Base-by-base conservation (phyloP, 1,140 invertebrate species). In the Harlomillsia oculata region DNA sequence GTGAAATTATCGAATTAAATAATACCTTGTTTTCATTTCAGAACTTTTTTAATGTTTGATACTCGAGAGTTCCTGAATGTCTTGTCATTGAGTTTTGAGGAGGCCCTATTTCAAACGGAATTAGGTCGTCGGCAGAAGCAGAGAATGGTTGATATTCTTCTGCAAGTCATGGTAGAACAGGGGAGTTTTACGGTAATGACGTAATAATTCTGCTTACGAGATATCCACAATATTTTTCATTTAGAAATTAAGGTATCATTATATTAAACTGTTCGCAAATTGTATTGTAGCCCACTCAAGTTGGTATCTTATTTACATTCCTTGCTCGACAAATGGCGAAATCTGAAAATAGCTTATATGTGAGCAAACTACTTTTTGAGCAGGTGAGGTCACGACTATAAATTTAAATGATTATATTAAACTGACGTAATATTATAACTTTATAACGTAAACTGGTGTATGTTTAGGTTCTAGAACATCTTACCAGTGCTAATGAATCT, bases 51-150 rank as follows among this genome's bases (percentile, higher is more conserved):
- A 3, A 78, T 82, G 63, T 94, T 91, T 69, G 88, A 96, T 68
- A 86, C 87, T 0, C 76, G 84, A 48, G 90, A 93, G 67, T 93
- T 93, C 67, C 73, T 96, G 2, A 93, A 96, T 71, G 90, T 91
- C 3, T 76, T 93, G 23, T 80, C 86, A 14, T 76, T 93, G 68
- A 87, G 88, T 36, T 92, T 92, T 75, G 85, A 88, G 67, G 87
- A 91, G 67, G 75, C 76, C n/a, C 85, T 88, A 70, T 86, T 86
- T 66, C 76, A 75, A 30, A 78, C 81, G 18, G 84, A 87, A 67
- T 75, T 85, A 70, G 82, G 84, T 1, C 70, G 80, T 26, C 77
- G 82, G 16, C 82, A 87, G 65, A 76, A 85, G 52, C 88, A 91
- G 67, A 71, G 84, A 59, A 76, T 91, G 23, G 81, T 90, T 29